phyloP scores from a whole-genome alignment of 2,888 invertebrate species.

The Bugula neritina region DNA sequence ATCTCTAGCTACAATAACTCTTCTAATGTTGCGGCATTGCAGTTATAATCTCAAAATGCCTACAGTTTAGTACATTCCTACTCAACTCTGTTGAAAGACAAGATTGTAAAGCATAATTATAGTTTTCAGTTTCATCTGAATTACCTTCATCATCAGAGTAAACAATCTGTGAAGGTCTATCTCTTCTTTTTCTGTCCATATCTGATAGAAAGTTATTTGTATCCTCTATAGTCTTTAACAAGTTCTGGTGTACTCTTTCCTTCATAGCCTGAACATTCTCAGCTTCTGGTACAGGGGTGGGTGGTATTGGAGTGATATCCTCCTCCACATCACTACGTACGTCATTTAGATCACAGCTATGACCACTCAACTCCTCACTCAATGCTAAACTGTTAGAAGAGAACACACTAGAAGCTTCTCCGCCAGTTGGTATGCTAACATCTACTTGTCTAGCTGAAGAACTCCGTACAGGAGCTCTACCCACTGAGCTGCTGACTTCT shows the following conservation, averaged over 20 bases:
- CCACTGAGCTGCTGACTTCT: not conserved
- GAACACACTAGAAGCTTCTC: not conserved
- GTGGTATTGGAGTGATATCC: not conserved
- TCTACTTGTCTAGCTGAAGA: not conserved
- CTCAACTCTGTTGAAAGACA: too few species aligned
- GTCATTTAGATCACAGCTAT: conserved; percentile 19
- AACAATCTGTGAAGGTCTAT: conserved; percentile 4
- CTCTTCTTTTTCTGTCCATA: not conserved
- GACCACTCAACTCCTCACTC: not conserved
- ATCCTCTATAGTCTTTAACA: not conserved
- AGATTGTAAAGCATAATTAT: too few species aligned
- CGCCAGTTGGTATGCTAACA: conserved; percentile 13
- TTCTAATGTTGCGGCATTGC: too few species aligned
- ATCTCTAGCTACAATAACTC: too few species aligned
- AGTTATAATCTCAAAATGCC: too few species aligned
- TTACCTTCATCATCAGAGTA: conserved; percentile 23
- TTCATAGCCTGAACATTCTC: conserved; percentile 8
- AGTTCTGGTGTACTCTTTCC: conserved; percentile 5
- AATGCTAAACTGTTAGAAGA: not conserved
- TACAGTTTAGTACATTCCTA: too few species aligned
- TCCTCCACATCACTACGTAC: not conserved
- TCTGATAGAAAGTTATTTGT: not conserved
- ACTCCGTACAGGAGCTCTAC: not conserved
- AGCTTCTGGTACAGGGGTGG: not conserved
- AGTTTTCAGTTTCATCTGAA: too few species aligned